Evolutionary conservation across 1,140 invertebrate genomes (phyloP).

Genomic region (Leptoteleia sp.): DNA sequence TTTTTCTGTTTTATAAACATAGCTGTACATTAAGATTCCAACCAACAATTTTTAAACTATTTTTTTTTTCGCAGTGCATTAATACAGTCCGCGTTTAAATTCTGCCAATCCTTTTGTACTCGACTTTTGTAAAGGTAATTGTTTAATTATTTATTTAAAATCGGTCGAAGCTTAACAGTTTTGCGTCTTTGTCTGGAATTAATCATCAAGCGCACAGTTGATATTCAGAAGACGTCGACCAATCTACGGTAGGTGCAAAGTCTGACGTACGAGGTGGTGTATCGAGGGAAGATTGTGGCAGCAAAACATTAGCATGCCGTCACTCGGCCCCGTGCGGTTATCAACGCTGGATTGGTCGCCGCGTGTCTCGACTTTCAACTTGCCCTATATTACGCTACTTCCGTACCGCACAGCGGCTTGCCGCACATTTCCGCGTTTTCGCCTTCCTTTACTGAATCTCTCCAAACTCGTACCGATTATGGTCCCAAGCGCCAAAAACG

Average conservation of each 20-base stretch:
- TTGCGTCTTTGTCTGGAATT: constrained; percentile 22
- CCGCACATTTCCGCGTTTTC: constrained; percentile 59
- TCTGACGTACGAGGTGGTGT: constrained; percentile 44
- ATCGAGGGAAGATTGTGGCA: constrained; percentile 64
- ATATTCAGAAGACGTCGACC: constrained; percentile 69
- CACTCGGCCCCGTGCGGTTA: constrained; percentile 68
- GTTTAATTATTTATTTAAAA: constrained; percentile 1
- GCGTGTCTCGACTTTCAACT: constrained; percentile 72
- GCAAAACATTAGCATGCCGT: constrained; percentile 72
- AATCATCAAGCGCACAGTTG: constrained; percentile 42
- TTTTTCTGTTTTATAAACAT: too few species aligned
- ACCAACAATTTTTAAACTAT: too few species aligned
- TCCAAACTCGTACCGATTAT: constrained; percentile 35
- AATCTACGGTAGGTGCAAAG: constrained; percentile 52
- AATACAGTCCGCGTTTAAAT: too few species aligned
- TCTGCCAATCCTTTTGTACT: too few species aligned
- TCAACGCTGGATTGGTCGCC: constrained; percentile 72
- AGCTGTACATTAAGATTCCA: too few species aligned
- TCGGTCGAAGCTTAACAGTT: constrained; percentile 23
- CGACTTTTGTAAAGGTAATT: background rate
- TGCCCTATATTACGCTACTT: constrained; percentile 62
- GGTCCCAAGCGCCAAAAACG: constrained; percentile 29
- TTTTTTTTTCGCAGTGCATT: too few species aligned
- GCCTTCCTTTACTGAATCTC: constrained; percentile 36
- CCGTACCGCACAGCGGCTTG: constrained; percentile 48